Evolutionary conservation across 2,888 invertebrate species (phyloP).

Genomic region (Parasteatoda lunata): DNA sequence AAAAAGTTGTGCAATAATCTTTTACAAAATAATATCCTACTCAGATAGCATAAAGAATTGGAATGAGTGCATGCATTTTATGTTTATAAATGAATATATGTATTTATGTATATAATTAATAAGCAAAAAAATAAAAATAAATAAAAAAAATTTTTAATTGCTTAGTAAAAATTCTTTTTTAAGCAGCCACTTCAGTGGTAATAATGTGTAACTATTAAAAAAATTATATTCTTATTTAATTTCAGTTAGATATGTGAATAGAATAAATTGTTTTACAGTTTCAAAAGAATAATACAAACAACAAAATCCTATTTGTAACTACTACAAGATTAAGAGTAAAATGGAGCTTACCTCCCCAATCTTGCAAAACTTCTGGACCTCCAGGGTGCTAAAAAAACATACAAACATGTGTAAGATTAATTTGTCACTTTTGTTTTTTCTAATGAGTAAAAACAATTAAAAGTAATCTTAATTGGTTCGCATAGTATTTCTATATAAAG

Average conservation of each 20-base stretch:
- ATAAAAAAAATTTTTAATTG: not conserved
- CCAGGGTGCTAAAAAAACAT: constrained; percentile 86
- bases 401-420: no score
- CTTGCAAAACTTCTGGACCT: constrained; percentile 93
- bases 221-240: not conserved
- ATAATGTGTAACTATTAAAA: not conserved
- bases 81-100: no score
- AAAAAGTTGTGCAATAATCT: no score
- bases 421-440: no score
- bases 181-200: not conserved
- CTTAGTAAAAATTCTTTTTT: no score
- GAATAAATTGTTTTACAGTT: not conserved
- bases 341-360: constrained; percentile 82
- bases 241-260: not conserved
- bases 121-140: not conserved
- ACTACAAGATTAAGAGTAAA: not conserved
- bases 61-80: no score
- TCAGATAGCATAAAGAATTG: no score
- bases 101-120: not conserved
- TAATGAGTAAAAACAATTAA: no score
- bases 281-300: not conserved
- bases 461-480: no score
- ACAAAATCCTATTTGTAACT: not conserved
- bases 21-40: no score
- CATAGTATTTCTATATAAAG: no score